Percentiles rank a stretch among this genome's conserved stretches.
Conservation (phyloP, 2,113 vertebrate genomes). For the Antechinus flavipes region DNA sequence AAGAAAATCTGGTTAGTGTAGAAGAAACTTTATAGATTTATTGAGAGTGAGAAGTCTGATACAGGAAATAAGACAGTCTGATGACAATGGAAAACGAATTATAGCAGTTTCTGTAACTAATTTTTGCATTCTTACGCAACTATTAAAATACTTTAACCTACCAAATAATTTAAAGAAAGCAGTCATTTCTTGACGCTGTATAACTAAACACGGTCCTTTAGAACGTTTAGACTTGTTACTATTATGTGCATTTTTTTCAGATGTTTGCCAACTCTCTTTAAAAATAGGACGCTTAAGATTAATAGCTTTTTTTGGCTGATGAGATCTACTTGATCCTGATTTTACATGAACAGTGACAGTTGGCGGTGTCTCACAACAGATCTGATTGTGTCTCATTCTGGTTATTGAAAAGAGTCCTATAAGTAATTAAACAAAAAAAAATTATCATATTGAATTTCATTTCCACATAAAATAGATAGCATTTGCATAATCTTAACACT, state of each 20-base stretch:
- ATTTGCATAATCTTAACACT: conserved; percentile 42
- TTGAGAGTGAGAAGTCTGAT: conserved; percentile 11
- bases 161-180: conserved; percentile 95
- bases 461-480: conserved; percentile 47
- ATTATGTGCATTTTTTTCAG: conserved; percentile 79
- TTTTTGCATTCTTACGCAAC: conserved; percentile 46
- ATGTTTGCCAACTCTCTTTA: conserved; percentile 81
- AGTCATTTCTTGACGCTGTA: conserved; percentile 94
- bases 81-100: conserved; percentile 40
- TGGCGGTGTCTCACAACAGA: conserved; percentile 86
- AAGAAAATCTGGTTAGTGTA: conserved; percentile 8
- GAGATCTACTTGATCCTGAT: conserved; percentile 80
- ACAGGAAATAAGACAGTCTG: conserved; percentile 41
- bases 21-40: conserved; percentile 36
- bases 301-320: conserved; percentile 83
- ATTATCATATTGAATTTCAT: conserved; percentile 58
- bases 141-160: conserved; percentile 79
- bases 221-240: conserved; percentile 77
- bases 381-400: conserved; percentile 86
- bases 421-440: conserved; percentile 78
- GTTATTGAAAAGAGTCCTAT: conserved; percentile 77
- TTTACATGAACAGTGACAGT: conserved; percentile 86
- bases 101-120: conserved; percentile 50
- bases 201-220: conserved; percentile 84
- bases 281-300: conserved; percentile 83